Base-by-base conservation (phyloP, 2,888 invertebrate species). In the Synanthedon vespiformis region DNA sequence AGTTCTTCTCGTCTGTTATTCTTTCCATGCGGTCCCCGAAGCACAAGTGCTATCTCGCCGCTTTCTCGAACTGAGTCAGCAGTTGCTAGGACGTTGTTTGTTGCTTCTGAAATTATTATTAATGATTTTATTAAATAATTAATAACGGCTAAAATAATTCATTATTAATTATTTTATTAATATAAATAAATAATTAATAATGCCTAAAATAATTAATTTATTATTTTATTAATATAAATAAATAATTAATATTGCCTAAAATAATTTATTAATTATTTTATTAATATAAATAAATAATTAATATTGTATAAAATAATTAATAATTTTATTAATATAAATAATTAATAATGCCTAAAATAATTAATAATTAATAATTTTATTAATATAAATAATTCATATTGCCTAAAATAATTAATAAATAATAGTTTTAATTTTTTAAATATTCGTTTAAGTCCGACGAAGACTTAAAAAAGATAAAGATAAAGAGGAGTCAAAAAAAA, bases 1-100 rank as follows among this genome's bases (percentile, higher is more conserved):
- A 87, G 63, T 22, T 82, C 80, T 50, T 81, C 82, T 52, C 80
- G 66, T 22, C 73, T 68, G 1, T 62, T 53, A 22, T 61, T 68
- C 40, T 61, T 73, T 13, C 71, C 72, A 12, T 72, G 76, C 12
- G 79, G 80, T n/a, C 77, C 72, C 57, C 70, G 61, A 8, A 87
- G 58, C 5, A 83, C 57, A 51, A 86, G 70, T 1, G 76, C 85
- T 18, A 84, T 64, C 54, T 83, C 79, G 0, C 79, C 79, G 2
- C 61, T 72, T 4, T 72, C 70, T 6, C 64, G 66, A 0, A 71
- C 70, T 3, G 68, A 63, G 2, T 60, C 63, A 0, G 83, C 78
- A 10, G 74, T 73, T 18, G 74, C 63, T 55, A 74, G 68, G 0
- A 82, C 61, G 51, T 70, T 70, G 57, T 70, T 72, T 44, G 85